Evolutionary conservation across 1,140 invertebrate genomes (phyloP), one percentile per base, ranked within the genome.

Genomic region (Oedothorax gibbosus): DNA sequence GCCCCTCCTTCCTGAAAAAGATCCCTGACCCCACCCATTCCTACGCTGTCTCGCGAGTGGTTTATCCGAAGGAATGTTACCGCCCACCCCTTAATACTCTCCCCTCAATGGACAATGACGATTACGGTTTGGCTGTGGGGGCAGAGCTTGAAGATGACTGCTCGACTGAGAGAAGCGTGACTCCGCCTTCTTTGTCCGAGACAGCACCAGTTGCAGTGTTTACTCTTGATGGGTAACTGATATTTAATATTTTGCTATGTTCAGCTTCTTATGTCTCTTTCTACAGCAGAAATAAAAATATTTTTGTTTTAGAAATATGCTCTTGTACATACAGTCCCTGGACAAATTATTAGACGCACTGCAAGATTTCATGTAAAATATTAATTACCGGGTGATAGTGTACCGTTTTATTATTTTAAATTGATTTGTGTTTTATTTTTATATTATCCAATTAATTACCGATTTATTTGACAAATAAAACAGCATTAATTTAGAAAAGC

Each of bases 41-140:
- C 51, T 56, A 10, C 9, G 54, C 72, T n/a, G 75, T 77, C 10
- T 79, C 78, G 9, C 50, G 80, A 20, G 81, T 84, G 5, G 81
- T 84, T 11, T 84, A 84, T 53, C 81, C 81, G 15, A 75, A 62
- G 20, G 81, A 84, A 15, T 84, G 81, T 14, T 84, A 84, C 57
- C n/a, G 72, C 14, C 71, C 71, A 4, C 14, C 50, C 4, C 57
- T 73, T 0, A 80, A 71, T 18, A 14, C 71, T 11, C 65, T 60
- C 5, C 73, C 80, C 3, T 62, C 64, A 21, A 84, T 72, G 18
- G 81, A 84, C 14, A 75, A 66, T 50, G 81, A 84, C 4, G 80
- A 71, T 54, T 35, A 57, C 21, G 35, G 35, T 5, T 35, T 35
- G 5, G 35, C 35, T n/a, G 18, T 77, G 5, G 9, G 20, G 15